These are phyloP conservation scores for Acanthurus tractus DNA, from an alignment of 2,797 vertebrate genomes.

Conservation along the genomic window DNA sequence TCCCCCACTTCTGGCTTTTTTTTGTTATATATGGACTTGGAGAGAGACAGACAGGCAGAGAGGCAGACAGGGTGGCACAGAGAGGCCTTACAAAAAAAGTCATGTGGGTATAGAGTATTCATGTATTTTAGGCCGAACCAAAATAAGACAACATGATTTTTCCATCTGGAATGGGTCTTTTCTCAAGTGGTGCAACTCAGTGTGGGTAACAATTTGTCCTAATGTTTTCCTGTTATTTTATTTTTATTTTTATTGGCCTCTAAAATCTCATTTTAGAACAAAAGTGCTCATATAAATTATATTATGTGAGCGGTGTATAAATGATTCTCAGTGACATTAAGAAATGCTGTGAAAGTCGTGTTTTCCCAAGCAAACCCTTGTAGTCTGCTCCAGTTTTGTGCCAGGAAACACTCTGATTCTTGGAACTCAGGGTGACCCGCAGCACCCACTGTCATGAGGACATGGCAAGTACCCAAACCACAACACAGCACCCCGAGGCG, in stretches of 20 bases:
- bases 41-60: conserved; percentile 8
- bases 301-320: conserved; percentile 30
- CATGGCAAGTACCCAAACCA: conserved; percentile 46
- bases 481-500: conserved; percentile 51
- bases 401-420: conserved; percentile 30
- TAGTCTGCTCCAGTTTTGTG: conserved; percentile 26
- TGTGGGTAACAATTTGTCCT: conserved; percentile 37
- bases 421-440: conserved; percentile 45
- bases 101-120: conserved; percentile 12
- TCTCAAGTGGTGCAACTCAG: conserved; percentile 34
- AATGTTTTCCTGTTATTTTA: conserved; percentile 41
- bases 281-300: conserved; percentile 37
- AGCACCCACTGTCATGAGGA: conserved; percentile 54
- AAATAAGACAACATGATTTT: conserved; percentile 32
- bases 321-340: conserved; percentile 29
- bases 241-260: conserved; percentile 45
- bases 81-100: conserved; percentile 12
- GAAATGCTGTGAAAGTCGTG: conserved; percentile 52
- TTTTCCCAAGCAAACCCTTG: conserved; percentile 45
- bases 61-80: not conserved
- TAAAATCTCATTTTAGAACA: conserved; percentile 57
- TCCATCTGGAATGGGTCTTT: conserved; percentile 25
- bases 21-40: conserved; percentile 5
- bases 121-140: conserved; percentile 42
- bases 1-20: conserved; percentile 17